A percentile compares a stretch with the other conserved stretches of the same genome.
Evolutionary conservation across 2,888 invertebrate species (phyloP).

Genomic region (Imbricaverruca yamaguchii): DNA sequence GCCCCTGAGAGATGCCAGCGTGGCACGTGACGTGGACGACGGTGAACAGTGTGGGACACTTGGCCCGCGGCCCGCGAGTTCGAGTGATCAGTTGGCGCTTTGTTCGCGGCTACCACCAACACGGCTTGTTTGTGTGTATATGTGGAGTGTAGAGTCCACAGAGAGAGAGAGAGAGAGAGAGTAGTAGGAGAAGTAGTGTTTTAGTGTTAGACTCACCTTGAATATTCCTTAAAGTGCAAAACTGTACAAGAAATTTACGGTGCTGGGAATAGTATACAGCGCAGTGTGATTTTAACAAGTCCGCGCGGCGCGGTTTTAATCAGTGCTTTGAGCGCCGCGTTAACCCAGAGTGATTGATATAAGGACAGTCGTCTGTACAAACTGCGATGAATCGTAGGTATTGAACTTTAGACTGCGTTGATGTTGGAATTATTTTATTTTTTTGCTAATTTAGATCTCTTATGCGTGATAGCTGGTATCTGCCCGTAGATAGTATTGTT

Average conservation of each 20-base stretch:
- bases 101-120: no score
- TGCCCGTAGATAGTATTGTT: neutral
- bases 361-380: neutral
- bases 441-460: conserved; percentile 10
- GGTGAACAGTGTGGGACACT: no score
- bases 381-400: neutral
- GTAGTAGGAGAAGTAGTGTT: neutral
- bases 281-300: neutral
- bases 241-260: neutral
- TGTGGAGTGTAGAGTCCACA: no score
- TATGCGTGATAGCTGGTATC: neutral
- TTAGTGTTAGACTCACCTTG: neutral
- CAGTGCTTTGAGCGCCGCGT: neutral
- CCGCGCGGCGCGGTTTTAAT: neutral
- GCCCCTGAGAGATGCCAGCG: no score
- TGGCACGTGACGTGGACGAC: no score
- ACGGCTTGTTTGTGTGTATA: no score
- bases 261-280: neutral
- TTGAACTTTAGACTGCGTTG: no score
- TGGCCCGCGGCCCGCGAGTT: no score
- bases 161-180: neutral
- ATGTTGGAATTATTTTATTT: neutral
- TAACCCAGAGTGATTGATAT: neutral
- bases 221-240: conserved; percentile 13
- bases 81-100: no score